Base-by-base conservation (phyloP, 2,888 invertebrate species). In the Diaprepes abbreviatus region DNA sequence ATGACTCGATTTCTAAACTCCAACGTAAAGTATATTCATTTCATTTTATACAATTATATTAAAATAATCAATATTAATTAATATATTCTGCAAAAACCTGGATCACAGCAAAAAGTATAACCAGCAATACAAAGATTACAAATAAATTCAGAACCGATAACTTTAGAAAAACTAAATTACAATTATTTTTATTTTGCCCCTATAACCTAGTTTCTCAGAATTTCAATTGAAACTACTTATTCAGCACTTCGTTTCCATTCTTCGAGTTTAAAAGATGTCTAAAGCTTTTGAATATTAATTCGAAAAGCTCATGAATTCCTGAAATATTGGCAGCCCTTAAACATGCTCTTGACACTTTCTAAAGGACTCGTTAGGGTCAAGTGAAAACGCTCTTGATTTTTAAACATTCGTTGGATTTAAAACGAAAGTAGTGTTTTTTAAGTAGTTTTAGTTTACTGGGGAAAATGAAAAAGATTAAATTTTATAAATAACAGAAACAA, bases 211-310 rank as follows among this genome's bases (percentile, higher is more conserved):
- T 17, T 16, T 40, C 17, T 17, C 9, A 5, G 17, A 43, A 21
- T 43, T 21, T n/a, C n/a, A n/a, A n/a, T n/a, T n/a, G 6, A 45
- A 45, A 50, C 9, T 2, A 9, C 48, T 28, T 14, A 50, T 21
- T 50, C 12, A 12, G 9, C 14, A 28, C 14, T 50, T 50, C 16
- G 48, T 28, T 6, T 50, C 9, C n/a, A 10, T 7, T 28, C 28
- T 28, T 16, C 14, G 14, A 50, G 28, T 50, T 50, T 1, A 28
- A 50, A 50, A 12, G 45, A n/a, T n/a, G 6, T 21, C 21, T 14
- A 31, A 28, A 10, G 40, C 55, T 38, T 28, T 55, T 55, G 55
- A 64, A 64, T 64, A 55, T 24, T 40, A 63, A 63, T 54, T 52
- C 28, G 9, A 24, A 52, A 38, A 9, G 19, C 43, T 54, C 28